Evolutionary conservation across 2,888 invertebrate species (phyloP), one percentile per base, ranked within the genome.

Genomic region (Ophion costatus): DNA sequence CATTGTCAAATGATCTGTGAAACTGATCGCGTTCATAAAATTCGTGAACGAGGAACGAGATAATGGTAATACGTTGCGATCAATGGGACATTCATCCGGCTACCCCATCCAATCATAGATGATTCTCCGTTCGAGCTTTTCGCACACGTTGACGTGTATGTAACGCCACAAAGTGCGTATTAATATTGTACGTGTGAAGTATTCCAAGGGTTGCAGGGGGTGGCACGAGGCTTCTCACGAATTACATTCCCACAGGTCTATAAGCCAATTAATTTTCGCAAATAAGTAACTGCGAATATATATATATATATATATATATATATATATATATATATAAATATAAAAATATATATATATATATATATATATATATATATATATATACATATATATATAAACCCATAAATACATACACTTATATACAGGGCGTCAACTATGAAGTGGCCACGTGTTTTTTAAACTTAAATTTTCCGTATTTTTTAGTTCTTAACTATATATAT

Each of bases 241-340:
- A 88, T 88, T 84, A 84, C 81, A 87, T 88, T 89, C 86, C 86
- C 89, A 87, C 87, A 84, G 78, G 82, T 75, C 33, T 61, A 80
- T 90, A 90, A 92, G 91, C 92, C 92, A 93, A 93, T 93, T 93
- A 93, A 93, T 92, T 90, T 88, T 86, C 83, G 88, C 89, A 89
- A 91, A 91, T 91, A 91, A 91, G 91, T 89, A 89, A 89, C 90
- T 90, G 24, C 1, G 2, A 24, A 24, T 24, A 29, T 2, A 29
- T 29, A 29, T 29, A 29, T 29, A 29, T 29, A 29, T 29, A 29
- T 29, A 29, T 29, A 29, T 29, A 29, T 29, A 29, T 29, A 29
- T 29, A 29, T 29, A 29, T 29, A 29, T 4, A 29, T 4, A 2
- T 4, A 4, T 29, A 29, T 4, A 29, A 29, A 29, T 0, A 0